Base-by-base conservation (phyloP, 2,888 invertebrate species). In the Sympetrum striolatum region DNA sequence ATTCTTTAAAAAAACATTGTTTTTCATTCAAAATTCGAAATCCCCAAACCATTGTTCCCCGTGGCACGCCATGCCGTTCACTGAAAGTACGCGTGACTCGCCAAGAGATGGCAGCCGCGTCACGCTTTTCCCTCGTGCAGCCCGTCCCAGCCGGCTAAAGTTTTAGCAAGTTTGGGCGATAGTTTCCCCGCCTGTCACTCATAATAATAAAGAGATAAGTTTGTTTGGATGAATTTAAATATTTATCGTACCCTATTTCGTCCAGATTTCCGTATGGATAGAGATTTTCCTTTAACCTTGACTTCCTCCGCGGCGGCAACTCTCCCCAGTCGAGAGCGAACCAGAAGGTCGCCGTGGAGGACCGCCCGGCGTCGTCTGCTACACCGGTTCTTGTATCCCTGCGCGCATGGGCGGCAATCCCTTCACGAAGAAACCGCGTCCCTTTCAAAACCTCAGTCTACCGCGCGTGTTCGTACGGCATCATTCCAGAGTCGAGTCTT, bases 1-100 rank as follows among this genome's bases (percentile, higher is more conserved):
- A 95, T 95, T 95, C 94, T 95, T 95, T 95, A 95, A 94, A 95
- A 95, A 95, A 95, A 94, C 94, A 93, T 35, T 48, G 60, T 25
- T 81, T 91, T 90, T 81, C 31, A 86, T 86, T 86, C 15, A 6
- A 14, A 73, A 0, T 73, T 73, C 31, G 14, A 39, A 31, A 37
- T 64, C 37, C 37, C 12, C 37, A 37, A 8, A 15, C 37, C 37
- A n/a, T 35, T 18, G 39, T 37, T n/a, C 60, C n/a, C 15, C 37
- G 14, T 60, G 25, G 37, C 81, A 18, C 15, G 35, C 0, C 31
- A 25, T 3, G 0, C 6, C 86, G n/a, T 60, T 58, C 86, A 37
- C 64, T 64, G n/a, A 18, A 35, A 86, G 86, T 86, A 60, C 86
- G 37, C 31, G 22, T 14, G 12, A 22, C 35, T 64, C 37, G 64